Conservation (phyloP, 2,113 vertebrate genomes). For the Gyps fulvus region DNA sequence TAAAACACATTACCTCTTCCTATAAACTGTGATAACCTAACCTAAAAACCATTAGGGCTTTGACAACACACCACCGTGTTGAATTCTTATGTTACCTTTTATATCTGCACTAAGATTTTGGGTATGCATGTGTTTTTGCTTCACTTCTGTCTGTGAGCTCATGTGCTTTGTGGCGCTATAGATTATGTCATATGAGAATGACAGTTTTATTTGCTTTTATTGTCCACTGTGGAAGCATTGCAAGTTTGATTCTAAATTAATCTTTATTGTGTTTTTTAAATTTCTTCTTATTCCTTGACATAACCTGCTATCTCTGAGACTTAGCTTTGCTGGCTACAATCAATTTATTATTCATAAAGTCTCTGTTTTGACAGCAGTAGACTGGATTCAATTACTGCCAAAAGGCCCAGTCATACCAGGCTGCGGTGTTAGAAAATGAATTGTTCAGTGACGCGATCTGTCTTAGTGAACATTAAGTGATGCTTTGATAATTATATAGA, state of each 20-base stretch:
- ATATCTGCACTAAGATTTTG: neutral
- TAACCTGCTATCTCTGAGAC: slow-evolving; percentile 40
- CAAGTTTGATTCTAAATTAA: slow-evolving; percentile 42
- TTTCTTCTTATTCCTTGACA: slow-evolving; percentile 45
- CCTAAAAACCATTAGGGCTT: neutral
- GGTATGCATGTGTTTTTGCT: neutral
- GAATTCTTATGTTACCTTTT: neutral
- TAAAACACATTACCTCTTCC: neutral
- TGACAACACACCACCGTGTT: neutral
- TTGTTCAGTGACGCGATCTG: slow-evolving; percentile 35
- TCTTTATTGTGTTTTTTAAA: slow-evolving; percentile 55
- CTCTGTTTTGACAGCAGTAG: slow-evolving; percentile 73
- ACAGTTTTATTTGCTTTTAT: slow-evolving; percentile 56
- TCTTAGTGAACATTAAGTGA: slow-evolving; percentile 27
- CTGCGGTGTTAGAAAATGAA: slow-evolving; percentile 48
- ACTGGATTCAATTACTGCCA: slow-evolving; percentile 73
- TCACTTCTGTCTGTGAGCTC: neutral
- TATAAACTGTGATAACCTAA: neutral
- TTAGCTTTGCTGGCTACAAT: slow-evolving; percentile 59
- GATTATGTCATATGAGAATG: slow-evolving; percentile 18
- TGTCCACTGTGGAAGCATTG: slow-evolving; percentile 14
- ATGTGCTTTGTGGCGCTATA: neutral
- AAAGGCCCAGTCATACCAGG: slow-evolving; percentile 53
- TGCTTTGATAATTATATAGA: slow-evolving; percentile 66
- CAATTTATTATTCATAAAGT: slow-evolving; percentile 76